These are phyloP conservation scores for Hydropsyche betteni DNA, from an alignment of 2,888 invertebrate genomes.

Conservation along the genomic window DNA sequence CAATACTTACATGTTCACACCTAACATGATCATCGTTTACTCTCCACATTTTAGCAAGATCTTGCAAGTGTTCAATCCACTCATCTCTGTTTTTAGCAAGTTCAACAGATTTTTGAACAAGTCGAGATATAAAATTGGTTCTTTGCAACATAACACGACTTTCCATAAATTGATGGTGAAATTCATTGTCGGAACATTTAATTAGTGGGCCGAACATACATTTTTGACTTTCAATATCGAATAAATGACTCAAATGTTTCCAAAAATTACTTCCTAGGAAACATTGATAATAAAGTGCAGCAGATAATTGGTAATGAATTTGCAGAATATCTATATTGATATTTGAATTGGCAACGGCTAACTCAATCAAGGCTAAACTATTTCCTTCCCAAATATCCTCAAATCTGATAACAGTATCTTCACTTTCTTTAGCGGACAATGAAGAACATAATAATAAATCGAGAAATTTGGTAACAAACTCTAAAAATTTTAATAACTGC, in stretches of 20 bases:
- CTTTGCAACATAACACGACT: constrained; percentile 47
- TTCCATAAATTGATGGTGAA: constrained; percentile 42
- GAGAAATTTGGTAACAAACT: constrained; percentile 63
- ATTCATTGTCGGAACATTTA: constrained; percentile 54
- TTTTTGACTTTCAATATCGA: constrained; percentile 75
- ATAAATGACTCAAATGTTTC: constrained; percentile 78
- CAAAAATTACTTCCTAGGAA: constrained; percentile 78
- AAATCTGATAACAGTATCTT: constrained; percentile 58
- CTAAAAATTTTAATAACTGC: constrained; percentile 66
- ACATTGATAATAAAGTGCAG: constrained; percentile 80
- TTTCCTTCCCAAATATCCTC: constrained; percentile 76
- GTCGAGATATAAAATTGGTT: constrained; percentile 54
- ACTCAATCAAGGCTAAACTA: constrained; percentile 75
- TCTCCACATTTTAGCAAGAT: constrained; percentile 80
- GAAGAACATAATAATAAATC: constrained; percentile 61
- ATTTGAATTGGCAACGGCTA: constrained; percentile 79
- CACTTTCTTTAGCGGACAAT: constrained; percentile 58
- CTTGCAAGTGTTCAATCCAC: constrained; percentile 79
- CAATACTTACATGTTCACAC: constrained; percentile 80
- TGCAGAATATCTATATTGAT: constrained; percentile 80
- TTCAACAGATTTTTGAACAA: constrained; percentile 59
- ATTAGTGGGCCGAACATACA: constrained; percentile 66
- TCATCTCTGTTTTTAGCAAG: constrained; percentile 60
- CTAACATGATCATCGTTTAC: constrained; percentile 77
- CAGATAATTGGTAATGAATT: constrained; percentile 81